Percentiles rank a stretch among this genome's conserved stretches.
Conservation (phyloP, 2,113 vertebrate genomes). For the Ctenodactylus gundi region DNA sequence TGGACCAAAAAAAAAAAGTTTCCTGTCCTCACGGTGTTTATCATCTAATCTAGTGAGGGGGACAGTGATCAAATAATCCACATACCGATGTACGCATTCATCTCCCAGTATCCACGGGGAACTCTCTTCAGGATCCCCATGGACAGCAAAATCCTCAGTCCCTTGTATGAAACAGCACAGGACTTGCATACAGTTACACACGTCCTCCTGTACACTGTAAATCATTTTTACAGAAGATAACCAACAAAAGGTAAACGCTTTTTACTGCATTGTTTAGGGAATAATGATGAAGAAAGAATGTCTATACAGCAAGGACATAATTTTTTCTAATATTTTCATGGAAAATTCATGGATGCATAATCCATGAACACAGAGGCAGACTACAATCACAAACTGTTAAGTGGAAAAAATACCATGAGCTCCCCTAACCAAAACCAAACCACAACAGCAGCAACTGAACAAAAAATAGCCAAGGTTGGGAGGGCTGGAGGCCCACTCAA, state of each 20-base stretch:
- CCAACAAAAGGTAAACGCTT: background rate
- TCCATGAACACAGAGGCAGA: background rate
- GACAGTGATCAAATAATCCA: background rate
- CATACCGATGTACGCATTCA: accelerated
- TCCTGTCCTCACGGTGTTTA: background rate
- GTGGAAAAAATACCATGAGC: background rate
- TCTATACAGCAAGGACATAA: background rate
- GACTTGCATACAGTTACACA: background rate
- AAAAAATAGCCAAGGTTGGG: accelerated
- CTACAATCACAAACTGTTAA: background rate
- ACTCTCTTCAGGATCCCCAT: background rate
- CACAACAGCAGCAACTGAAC: no score
- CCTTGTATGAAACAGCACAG: no score
- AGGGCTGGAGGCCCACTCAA: background rate
- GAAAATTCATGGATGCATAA: background rate
- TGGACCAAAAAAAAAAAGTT: background rate
- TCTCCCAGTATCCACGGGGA: background rate
- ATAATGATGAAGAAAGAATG: background rate
- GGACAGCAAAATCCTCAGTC: background rate
- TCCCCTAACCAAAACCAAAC: background rate
- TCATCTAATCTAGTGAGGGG: background rate
- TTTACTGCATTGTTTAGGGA: background rate
- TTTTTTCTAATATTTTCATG: background rate
- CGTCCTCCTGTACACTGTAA: background rate
- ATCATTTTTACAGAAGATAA: background rate